These are phyloP conservation scores for Ophiodon elongatus DNA, from an alignment of 2,113 vertebrate genomes.

Conservation along the genomic window DNA sequence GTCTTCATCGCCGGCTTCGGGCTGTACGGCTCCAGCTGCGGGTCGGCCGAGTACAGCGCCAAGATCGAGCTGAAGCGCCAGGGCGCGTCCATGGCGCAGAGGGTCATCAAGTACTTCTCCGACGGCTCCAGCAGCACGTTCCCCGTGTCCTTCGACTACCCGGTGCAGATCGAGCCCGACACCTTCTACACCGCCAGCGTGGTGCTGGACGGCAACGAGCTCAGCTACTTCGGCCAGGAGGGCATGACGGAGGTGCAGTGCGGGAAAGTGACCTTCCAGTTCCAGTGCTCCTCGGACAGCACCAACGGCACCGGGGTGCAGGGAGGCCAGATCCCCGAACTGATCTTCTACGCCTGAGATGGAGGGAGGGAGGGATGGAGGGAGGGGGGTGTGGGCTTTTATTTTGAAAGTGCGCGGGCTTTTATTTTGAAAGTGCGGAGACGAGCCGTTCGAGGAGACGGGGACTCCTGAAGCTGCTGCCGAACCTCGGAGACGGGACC, in stretches of 20 bases:
- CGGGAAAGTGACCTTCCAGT: slow-evolving; percentile 98
- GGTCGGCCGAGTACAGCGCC: slow-evolving; percentile 95
- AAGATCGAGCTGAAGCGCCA: slow-evolving; percentile 98
- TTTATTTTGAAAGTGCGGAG: slow-evolving; percentile 2
- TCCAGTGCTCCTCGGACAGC: slow-evolving; percentile 98
- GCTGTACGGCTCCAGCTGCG: slow-evolving; percentile 96
- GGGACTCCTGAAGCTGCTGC: neutral
- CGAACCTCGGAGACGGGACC: neutral
- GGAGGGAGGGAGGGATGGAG: no score
- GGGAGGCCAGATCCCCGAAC: slow-evolving; percentile 97
- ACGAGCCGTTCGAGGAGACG: slow-evolving; percentile 10
- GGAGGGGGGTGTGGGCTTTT: no score
- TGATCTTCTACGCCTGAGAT: slow-evolving; percentile 96
- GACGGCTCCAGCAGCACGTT: slow-evolving; percentile 98
- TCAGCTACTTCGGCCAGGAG: slow-evolving; percentile 98
- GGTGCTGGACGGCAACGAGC: slow-evolving; percentile 95
- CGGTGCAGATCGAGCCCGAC: slow-evolving; percentile 97
- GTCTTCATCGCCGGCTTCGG: slow-evolving; percentile 97
- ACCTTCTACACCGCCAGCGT: slow-evolving; percentile 98
- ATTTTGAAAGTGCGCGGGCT: no score
- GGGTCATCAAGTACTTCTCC: slow-evolving; percentile 95
- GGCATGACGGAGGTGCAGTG: slow-evolving; percentile 99
- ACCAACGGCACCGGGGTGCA: slow-evolving; percentile 98
- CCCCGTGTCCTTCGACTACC: slow-evolving; percentile 95
- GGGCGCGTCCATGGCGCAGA: slow-evolving; percentile 91